These are phyloP conservation scores for Strigamia crassipes DNA, from an alignment of 2,888 invertebrate genomes.

Conservation along the genomic window DNA sequence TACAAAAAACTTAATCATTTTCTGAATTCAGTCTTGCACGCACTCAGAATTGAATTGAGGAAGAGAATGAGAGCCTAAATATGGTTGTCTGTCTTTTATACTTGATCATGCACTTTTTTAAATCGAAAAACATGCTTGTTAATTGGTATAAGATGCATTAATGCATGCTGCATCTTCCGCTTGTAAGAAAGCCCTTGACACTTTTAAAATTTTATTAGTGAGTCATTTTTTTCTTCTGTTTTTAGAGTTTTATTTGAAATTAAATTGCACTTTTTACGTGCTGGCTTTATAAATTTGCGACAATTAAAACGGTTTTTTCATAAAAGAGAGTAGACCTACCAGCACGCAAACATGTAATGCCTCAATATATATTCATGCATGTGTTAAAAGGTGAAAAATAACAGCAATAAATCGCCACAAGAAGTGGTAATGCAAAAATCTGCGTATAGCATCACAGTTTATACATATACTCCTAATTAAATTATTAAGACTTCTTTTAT, in stretches of 20 bases:
- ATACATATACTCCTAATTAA: no score
- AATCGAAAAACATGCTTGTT: neutral
- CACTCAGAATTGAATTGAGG: neutral
- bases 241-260: neutral
- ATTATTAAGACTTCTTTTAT: no score
- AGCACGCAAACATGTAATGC: no score
- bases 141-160: neutral
- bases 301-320: neutral
- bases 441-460: no score
- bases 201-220: conserved; percentile 14
- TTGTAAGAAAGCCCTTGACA: conserved; percentile 18
- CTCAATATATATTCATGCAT: no score
- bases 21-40: neutral
- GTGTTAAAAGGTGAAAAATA: no score
- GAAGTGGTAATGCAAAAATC: no score
- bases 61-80: neutral
- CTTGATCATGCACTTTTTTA: neutral
- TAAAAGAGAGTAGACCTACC: no score
- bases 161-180: neutral
- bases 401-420: no score
- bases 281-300: neutral
- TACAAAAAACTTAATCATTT: neutral
- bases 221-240: neutral
- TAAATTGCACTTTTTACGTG: neutral
- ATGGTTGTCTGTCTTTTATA: neutral